Base-by-base conservation (phyloP, 2,797 vertebrate species). In the Centropyge bicolor region DNA sequence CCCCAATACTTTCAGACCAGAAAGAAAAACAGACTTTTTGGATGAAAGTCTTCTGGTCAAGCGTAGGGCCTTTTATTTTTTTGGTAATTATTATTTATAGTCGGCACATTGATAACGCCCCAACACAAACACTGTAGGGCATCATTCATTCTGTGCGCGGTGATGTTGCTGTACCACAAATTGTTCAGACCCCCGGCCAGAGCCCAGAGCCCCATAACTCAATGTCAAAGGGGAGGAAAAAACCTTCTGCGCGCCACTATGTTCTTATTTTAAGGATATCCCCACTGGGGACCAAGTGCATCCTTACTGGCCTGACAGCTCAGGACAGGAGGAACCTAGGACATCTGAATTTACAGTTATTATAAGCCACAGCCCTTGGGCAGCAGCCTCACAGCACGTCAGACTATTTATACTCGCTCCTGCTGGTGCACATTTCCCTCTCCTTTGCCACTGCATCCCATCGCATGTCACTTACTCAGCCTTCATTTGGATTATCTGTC, bases 41-140 rank as follows among this genome's bases (percentile, higher is more conserved):
- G 92, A 94, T 88, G 88, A 87, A 91, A 93, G 91, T 92, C 88
- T 83, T 94, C 84, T 95, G 95, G 95, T 95, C 95, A 95, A 95
- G 93, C 91, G 41, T 85, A 69, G 81, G 85, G 78, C 89, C 86
- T 92, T 93, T 91, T 93, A 86, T 91, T 91, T 91, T 90, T 93
- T 92, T 85, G 88, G 93, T 95, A 94, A 95, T 95, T 94, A 94
- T 95, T 95, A 95, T 96, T 96, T 95, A 95, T 95, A 95, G 95
- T 92, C 89, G 71, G 91, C 90, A 94, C 91, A 92, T 96, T 96
- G 96, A 95, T 96, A 95, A 95, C 86, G 91, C 84, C 94, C 96
- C 95, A 96, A 96, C 93, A 95, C 91, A 96, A 96, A 96, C 94
- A 95, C 90, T 89, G 92, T 86, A 92, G 93, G 92, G 92, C 93